Evolutionary conservation across 2,113 vertebrate species (phyloP).

Genomic region (Tinamus guttatus): DNA sequence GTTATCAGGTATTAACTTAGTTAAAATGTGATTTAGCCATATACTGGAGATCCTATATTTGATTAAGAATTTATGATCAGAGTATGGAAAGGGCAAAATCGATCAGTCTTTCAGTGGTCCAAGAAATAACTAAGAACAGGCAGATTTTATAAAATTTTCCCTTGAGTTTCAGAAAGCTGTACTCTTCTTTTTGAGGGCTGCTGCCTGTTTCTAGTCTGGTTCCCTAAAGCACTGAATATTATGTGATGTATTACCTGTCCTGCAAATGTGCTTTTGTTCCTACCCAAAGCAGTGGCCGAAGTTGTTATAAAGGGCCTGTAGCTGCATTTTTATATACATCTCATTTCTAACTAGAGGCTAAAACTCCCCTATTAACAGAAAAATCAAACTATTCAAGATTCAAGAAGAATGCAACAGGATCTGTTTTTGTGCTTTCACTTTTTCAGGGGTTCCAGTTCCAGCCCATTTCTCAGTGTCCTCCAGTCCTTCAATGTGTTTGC

Average conservation of each 20-base stretch:
- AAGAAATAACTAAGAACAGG: neutral
- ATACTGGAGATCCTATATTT: neutral
- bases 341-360: neutral
- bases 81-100: neutral
- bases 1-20: neutral
- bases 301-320: neutral
- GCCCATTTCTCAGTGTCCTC: neutral
- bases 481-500: neutral
- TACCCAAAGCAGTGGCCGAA: neutral
- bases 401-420: neutral
- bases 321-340: neutral
- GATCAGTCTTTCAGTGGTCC: neutral
- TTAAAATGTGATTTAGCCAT: neutral
- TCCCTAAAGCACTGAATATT: neutral
- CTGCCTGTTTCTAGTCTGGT: neutral
- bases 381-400: neutral
- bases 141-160: neutral
- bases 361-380: neutral
- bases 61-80: neutral
- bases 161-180: neutral
- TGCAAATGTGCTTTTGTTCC: neutral
- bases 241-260: neutral
- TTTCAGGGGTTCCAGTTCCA: neutral
- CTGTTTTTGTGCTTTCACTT: neutral
- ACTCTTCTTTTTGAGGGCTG: neutral